Evolutionary conservation across 53 echinoderm and acorn worm genomes (phyloP), one percentile per base, ranked within the genome.

Genomic region (Astropecten irregularis): DNA sequence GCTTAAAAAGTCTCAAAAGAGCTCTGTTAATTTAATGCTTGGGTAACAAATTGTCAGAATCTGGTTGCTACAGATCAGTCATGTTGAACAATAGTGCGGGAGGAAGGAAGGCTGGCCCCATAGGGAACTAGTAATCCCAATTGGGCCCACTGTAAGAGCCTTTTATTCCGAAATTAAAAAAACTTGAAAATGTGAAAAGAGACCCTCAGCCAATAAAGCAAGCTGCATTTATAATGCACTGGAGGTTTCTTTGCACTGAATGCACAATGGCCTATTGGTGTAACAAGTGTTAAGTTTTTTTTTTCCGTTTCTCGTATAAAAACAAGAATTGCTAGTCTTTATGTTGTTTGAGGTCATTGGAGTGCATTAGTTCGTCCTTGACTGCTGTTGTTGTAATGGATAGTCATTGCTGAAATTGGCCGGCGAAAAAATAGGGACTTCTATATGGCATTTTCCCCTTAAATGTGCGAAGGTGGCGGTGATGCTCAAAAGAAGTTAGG

Each of bases 11-110:
- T 34, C 52, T 22, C 11, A 21, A 5, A n/a, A 71, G 65, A 34
- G 27, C 51, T 71, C 53, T 50, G 32, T 33, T 52, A 71, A 71
- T 71, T 71, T 71, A 71, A 71, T 71, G 71, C 71, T 71, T 71
- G 49, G 52, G 29, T 71, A n/a, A 71, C 71, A 71, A 52, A 51
- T 71, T 71, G 71, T 71, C 71, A 71, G 19, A 49, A 42, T 49
- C 31, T 36, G 18, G 51, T 52, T 71, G 1, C 33, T 51, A 18
- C 34, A 34, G 22, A 71, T 71, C 71, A 71, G 52, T 71, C 71
- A 71, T 33, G 35, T 52, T 10, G 49, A 71, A 71, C 71, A 71
- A 71, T 53, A 33, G 52, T 21, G n/a, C 15, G 52, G 49, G 9
- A 13, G 52, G n/a, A n/a, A n/a, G n/a, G n/a, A 48, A 33, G 51